A percentile compares a stretch with the other conserved stretches of the same genome.
These are phyloP conservation scores for Cryptoprocta ferox DNA, from an alignment of 2,797 vertebrate genomes.

Conservation along the genomic window DNA sequence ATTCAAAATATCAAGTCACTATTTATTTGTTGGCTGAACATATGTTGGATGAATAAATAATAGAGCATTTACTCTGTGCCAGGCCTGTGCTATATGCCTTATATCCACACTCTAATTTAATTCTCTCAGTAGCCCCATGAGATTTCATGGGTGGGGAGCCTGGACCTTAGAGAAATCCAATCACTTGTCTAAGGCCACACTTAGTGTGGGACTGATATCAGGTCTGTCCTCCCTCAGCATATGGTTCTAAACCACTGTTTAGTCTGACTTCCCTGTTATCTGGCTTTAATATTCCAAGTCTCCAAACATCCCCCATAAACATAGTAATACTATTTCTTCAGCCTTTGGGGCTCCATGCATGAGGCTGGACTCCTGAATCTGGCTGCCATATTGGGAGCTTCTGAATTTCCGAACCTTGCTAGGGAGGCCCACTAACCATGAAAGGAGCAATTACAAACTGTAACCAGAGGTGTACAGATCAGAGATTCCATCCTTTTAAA, in stretches of 20 bases:
- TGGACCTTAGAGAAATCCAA: background rate
- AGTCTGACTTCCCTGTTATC: background rate
- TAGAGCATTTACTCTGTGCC: background rate
- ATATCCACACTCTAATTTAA: background rate
- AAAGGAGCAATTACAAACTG: constrained; percentile 57
- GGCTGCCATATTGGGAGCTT: background rate
- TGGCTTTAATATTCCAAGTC: background rate
- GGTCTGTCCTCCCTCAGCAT: background rate
- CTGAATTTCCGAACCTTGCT: background rate
- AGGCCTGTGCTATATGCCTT: background rate
- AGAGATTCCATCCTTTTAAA: constrained; percentile 54
- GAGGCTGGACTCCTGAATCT: background rate
- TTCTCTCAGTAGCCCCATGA: background rate
- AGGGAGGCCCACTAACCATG: background rate
- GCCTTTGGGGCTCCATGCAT: background rate
- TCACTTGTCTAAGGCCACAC: background rate
- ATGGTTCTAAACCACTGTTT: background rate
- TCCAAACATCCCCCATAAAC: background rate
- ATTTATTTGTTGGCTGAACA: background rate
- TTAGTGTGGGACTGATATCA: background rate
- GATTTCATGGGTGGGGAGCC: background rate
- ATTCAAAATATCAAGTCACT: background rate
- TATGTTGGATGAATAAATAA: background rate
- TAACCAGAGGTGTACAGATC: constrained; percentile 20
- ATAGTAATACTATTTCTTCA: background rate